These are phyloP conservation scores for Apomyelois bistriatella DNA, from an alignment of 2,888 invertebrate species.

Conservation along the genomic window DNA sequence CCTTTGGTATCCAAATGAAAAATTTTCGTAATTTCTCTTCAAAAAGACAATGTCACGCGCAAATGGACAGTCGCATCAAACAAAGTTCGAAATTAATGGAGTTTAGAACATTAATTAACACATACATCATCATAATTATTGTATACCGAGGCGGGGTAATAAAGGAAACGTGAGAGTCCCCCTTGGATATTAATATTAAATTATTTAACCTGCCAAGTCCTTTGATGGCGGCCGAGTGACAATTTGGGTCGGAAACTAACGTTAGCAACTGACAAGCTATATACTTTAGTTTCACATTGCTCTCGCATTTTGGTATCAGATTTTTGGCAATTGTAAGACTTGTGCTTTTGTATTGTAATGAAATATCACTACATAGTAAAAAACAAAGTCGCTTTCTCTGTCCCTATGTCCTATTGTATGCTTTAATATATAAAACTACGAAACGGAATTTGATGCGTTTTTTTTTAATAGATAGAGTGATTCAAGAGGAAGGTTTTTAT, in stretches of 20 bases:
- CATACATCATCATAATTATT: slow-evolving; percentile 14
- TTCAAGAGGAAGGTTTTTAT: too few relatives aligned
- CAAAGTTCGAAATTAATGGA: slow-evolving; percentile 10
- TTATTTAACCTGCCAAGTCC: slow-evolving; percentile 14
- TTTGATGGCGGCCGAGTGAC: slow-evolving; percentile 10
- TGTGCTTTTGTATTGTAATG: not conserved
- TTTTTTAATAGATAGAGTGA: too few relatives aligned
- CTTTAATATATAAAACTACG: too few relatives aligned
- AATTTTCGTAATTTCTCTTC: not conserved
- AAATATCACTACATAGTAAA: too few relatives aligned
- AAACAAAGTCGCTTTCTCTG: too few relatives aligned
- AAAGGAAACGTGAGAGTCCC: slow-evolving; percentile 12
- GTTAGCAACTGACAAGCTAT: not conserved
- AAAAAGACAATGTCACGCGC: slow-evolving; percentile 2
- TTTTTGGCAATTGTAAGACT: not conserved
- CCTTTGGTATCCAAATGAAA: not conserved
- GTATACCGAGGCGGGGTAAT: slow-evolving; percentile 9
- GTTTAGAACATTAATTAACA: slow-evolving; percentile 15
- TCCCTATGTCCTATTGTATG: too few relatives aligned
- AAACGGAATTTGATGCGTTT: too few relatives aligned
- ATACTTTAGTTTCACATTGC: too few relatives aligned
- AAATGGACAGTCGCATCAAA: slow-evolving; percentile 11
- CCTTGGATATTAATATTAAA: slow-evolving; percentile 14
- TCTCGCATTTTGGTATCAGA: not conserved
- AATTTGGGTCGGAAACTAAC: slow-evolving; percentile 8